Evolutionary conservation across 2,113 vertebrate species (phyloP), one percentile per base, ranked within the genome.

Genomic region (Cyanistes caeruleus): DNA sequence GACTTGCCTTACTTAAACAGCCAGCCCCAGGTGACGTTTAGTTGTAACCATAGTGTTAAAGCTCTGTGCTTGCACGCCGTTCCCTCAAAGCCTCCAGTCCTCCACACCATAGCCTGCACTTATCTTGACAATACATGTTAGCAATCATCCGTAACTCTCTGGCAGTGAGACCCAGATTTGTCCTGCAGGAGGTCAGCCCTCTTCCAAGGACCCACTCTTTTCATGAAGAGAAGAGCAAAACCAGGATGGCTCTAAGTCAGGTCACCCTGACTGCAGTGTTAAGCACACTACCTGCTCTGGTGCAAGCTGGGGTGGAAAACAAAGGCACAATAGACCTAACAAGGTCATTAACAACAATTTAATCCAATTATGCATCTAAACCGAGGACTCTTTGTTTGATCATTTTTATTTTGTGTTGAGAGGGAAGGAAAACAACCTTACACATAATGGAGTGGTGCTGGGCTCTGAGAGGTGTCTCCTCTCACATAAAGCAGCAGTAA

Each of bases 271-370:
- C 76, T 90, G 79, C 73, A 33, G 37, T 35, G 41, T 62, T 76
- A 93, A 93, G 85, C 73, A 76, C 7, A 3, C 49, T 84, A 87
- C 90, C 93, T 96, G 83, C 53, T 62, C 77, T 87, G 69, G 56
- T 90, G 73, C 80, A 84, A 78, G 53, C 73, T 31, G 52, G 52
- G 49, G 49, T 60, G 53, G 69, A 78, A 92, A 91, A 91, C 90
- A 95, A 96, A 96, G 74, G 68, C 76, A 84, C 88, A 94, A 84
- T 81, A 94, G 79, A 92, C 41, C 53, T 64, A 72, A 65, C 65
- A 90, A 86, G 80, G 92, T 89, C 79, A 94, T 87, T 84, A 94
- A 56, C 68, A 56, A 84, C 65, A 58, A 89, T 94, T 87, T 91
- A 69, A 81, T 93, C 48, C 35, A 84, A 90, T 95, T 93, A 89